Evolutionary conservation across 1,140 invertebrate species (phyloP), one percentile per base, ranked within the genome.

Genomic region (Paralvinella palmiformis): DNA sequence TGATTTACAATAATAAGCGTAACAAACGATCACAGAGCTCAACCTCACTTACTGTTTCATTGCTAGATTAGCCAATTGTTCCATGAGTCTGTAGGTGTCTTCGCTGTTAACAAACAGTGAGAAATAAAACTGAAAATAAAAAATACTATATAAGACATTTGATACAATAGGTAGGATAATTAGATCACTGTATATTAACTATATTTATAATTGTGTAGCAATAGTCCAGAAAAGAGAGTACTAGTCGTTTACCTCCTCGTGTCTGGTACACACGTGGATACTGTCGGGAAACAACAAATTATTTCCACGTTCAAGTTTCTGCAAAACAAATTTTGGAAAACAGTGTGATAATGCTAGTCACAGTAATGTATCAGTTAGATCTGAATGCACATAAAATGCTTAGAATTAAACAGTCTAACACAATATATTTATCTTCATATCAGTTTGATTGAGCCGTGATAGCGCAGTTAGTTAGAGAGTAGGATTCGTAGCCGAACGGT

Each of bases 51-150:
- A 88, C 86, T 93, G 89, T 86, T 94, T 94, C 87, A 98, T 96
- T 48, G 94, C 94, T 81, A 98, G 88, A 83, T 98, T 97, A 52
- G 92, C 91, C 37, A 99, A 82, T 81, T 98, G 95, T 73, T 94
- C 89, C 88, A 97, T 96, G 61, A 98, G 78, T 45, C 85, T 84
- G 81, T 90, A 96, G 0, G 93, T 93, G 79, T 98, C 94, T 44
- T 85, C 86, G 75, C 91, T 91, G 71, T 88, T 89, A 55, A 94
- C 79, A 73, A 98, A 90, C 87, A 97, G 88, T 27, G 89, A 91
- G 81, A 96, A 96, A 76, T 88, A 86, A 83, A 92, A 88, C 85
- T 88, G 77, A 29, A 76, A 75, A n/a, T 44, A 22, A 48, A 65
- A 66, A 66, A 33, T 53, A 13, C 24, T 29, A 15, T 20, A 53